These are phyloP conservation scores for Heliothis subflexa DNA, from an alignment of 1,140 invertebrate species.

Conservation along the genomic window DNA sequence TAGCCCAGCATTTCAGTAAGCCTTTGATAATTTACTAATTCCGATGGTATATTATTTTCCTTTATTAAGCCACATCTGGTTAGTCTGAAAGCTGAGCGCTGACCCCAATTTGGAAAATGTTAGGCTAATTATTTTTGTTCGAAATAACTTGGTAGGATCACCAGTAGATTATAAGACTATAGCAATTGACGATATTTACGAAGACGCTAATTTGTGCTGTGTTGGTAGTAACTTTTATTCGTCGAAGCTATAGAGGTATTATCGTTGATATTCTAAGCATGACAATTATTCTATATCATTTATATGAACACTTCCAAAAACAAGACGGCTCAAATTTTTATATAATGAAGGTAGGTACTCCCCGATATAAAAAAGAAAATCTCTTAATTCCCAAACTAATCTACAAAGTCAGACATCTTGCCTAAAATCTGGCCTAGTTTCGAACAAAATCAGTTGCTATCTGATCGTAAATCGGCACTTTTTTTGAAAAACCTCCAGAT, in stretches of 20 bases:
- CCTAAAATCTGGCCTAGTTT: slow-evolving; percentile 30
- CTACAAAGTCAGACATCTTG: slow-evolving; percentile 9
- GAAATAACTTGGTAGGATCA: background rate
- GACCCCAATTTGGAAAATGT: background rate
- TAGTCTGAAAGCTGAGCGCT: background rate
- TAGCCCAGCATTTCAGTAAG: background rate
- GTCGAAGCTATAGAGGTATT: no score
- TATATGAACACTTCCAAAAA: no score
- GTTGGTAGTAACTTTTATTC: no score
- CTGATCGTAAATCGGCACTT: slow-evolving; percentile 28
- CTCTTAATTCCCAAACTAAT: slow-evolving; percentile 12
- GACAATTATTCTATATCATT: no score
- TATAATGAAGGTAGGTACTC: background rate
- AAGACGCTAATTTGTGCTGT: no score
- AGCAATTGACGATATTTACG: no score
- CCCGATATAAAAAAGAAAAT: background rate
- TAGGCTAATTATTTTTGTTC: background rate
- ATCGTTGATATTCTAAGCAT: no score
- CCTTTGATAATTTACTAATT: background rate
- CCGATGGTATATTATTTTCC: background rate
- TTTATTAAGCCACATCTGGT: slow-evolving; percentile 5
- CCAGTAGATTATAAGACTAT: background rate
- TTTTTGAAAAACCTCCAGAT: slow-evolving; percentile 5
- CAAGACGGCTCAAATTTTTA: background rate
- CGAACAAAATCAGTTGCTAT: background rate